Evolutionary conservation across 2,888 invertebrate genomes (phyloP), one percentile per base, ranked within the genome.

Genomic region (Lycia hirtaria): DNA sequence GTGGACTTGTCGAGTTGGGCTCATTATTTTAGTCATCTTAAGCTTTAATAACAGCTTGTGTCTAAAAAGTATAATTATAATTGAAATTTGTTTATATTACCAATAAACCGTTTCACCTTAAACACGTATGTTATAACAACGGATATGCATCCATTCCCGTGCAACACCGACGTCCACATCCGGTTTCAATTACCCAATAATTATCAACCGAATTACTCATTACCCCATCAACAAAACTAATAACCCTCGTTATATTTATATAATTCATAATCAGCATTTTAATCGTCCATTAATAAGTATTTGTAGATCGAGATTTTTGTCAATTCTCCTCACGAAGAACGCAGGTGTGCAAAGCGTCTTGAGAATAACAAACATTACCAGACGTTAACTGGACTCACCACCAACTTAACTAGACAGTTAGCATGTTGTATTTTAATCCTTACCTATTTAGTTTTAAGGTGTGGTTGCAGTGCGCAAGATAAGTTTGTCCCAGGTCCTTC

Each of bases 301-400:
- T 47, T 24, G 48, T 52, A 28, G 33, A 60, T 62, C 56, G 63
- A 61, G 63, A 60, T 60, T 56, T 56, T 58, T 57, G 60, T 63
- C 38, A 53, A 56, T 50, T 62, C 85, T 56, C 67, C 65, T 78
- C 87, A 83, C 84, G 84, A 64, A 61, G 62, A 65, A 73, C 83
- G 82, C 88, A 89, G 86, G 83, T 88, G 88, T 81, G 81, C 81
- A 67, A 75, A 75, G 81, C 82, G 84, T 80, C 84, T 68, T 65
- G 65, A 30, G 87, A 78, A 85, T 88, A 62, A 49, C 75, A 75
- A 87, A 62, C 58, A 49, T 62, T 15, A 12, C 30, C 26, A n/a
- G n/a, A n/a, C 38, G 55, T 47, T 20, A 6, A 19, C 37, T 45
- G 17, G 22, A 49, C 59, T 40, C 47, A 26, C 15, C 6, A 22